Evolutionary conservation across 2,888 invertebrate species (phyloP), one percentile per base, ranked within the genome.

Genomic region (Himalopsyche anomala): DNA sequence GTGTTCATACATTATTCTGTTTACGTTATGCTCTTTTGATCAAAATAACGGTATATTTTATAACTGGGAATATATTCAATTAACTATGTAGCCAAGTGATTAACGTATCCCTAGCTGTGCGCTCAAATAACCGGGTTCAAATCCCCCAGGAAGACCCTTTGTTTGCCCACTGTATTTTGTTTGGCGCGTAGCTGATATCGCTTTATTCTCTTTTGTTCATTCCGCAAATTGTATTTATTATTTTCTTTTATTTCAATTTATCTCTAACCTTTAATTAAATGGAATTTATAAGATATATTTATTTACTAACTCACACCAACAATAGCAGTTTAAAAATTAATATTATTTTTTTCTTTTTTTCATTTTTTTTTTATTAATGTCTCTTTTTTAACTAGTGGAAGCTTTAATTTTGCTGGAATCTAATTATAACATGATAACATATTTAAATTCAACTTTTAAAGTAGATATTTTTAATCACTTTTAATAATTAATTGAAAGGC

Each of bases 41-140:
- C 19, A 62, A 62, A 62, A 19, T 19, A 62, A 62, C 62, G 28
- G 8, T 62, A 62, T 62, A 62, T 28, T 62, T 62, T 62, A 62
- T 62, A 11, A 62, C 62, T 62, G 62, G 62, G 62, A 62, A 62
- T 62, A 62, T 62, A 62, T 62, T 62, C 62, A 62, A 62, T 62
- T 62, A 62, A 62, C 19, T 62, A 62, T 62, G 62, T 62, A 19
- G 62, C 62, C 62, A 62, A 62, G 62, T 62, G 62, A 62, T 62
- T 62, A 62, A 62, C 62, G 62, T 62, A 62, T 62, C 62, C 62
- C 62, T 62, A 62, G 62, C 62, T 19, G 28, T 8, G 6, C n/a
- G 62, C 62, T 62, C 62, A 28, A 62, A 62, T 19, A 19, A 62
- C n/a, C 11, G 19, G 19, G 62, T n/a, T 62, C 28, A n/a, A 62